A percentile compares a stretch with the other conserved stretches of the same genome.
These are phyloP conservation scores for Apistogramma diplotaenia DNA, from an alignment of 2,113 vertebrate species.

Conservation along the genomic window DNA sequence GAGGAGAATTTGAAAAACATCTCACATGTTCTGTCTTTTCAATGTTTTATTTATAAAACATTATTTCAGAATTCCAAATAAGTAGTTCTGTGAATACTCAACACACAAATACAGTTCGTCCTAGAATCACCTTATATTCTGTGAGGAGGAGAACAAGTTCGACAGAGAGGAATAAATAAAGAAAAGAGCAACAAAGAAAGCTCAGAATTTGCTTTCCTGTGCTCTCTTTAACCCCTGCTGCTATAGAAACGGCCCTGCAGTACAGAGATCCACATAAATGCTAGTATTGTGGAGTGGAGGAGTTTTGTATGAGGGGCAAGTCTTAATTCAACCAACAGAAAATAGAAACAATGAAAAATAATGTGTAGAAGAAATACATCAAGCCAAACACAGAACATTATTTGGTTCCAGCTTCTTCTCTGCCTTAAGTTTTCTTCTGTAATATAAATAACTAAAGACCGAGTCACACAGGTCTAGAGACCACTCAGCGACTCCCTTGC, in stretches of 20 bases:
- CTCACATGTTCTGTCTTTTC: background rate
- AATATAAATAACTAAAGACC: background rate
- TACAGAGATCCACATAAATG: conserved; percentile 4
- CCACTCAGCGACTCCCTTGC: background rate
- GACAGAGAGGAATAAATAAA: background rate
- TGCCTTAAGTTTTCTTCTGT: background rate
- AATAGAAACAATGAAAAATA: background rate
- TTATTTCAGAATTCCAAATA: background rate
- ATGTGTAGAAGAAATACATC: background rate
- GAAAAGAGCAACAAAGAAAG: conserved; percentile 17
- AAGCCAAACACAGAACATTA: background rate
- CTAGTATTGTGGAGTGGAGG: background rate
- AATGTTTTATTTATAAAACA: background rate
- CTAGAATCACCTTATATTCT: background rate
- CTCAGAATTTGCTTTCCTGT: conserved; percentile 4
- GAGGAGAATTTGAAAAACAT: background rate
- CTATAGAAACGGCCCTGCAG: conserved; percentile 25
- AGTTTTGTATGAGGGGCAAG: background rate
- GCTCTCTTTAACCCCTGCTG: conserved; percentile 26
- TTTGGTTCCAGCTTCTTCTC: background rate
- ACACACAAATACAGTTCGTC: background rate
- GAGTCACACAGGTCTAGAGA: background rate
- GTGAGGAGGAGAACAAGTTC: background rate
- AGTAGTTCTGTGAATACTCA: background rate
- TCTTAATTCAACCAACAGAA: background rate